Conservation (phyloP, 2,113 vertebrate genomes). For the Callipepla californica region DNA sequence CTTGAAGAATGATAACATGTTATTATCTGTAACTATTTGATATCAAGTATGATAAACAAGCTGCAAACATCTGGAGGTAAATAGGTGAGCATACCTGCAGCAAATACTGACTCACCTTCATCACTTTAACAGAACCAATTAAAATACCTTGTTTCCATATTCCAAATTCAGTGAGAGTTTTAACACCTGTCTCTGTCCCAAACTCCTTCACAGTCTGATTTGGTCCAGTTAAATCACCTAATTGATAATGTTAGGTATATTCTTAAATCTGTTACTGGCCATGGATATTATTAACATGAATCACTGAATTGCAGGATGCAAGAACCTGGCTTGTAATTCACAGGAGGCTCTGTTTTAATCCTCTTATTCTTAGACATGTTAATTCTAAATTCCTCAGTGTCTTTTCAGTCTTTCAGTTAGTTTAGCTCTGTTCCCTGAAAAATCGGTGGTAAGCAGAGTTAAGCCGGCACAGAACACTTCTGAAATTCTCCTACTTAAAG, state of each 20-base stretch:
- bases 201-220: background rate
- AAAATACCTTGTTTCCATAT: background rate
- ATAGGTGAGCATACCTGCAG: background rate
- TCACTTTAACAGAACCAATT: background rate
- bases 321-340: background rate
- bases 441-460: background rate
- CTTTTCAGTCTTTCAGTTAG: background rate
- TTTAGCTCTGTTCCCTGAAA: background rate
- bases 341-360: background rate
- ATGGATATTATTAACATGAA: background rate
- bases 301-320: background rate
- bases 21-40: background rate
- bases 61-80: background rate
- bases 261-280: background rate
- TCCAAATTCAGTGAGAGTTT: background rate
- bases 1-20: background rate
- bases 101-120: background rate
- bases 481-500: background rate
- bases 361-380: background rate
- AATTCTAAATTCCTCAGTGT: background rate
- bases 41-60: background rate
- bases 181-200: background rate
- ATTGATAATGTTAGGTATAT: background rate
- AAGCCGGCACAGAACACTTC: background rate
- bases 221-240: background rate